Evolutionary conservation across 2,797 vertebrate genomes (phyloP).

Genomic region (Coendou prehensilis): DNA sequence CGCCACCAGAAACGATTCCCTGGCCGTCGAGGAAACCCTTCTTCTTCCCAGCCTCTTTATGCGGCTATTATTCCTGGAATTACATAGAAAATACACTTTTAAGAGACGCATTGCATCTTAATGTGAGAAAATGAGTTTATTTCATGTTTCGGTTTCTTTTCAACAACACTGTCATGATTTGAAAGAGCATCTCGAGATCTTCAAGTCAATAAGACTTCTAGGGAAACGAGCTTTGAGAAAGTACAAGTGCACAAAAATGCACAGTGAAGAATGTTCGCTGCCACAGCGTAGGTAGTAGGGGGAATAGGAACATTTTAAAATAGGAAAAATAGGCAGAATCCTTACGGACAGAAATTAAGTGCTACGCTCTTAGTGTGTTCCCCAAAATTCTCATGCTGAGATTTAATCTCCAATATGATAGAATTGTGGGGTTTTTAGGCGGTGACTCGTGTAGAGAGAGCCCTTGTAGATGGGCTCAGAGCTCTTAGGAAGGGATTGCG

Average conservation of each 20-base stretch:
- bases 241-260: background rate
- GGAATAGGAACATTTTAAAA: background rate
- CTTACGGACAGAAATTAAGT: background rate
- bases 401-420: background rate
- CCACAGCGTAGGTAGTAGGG: background rate
- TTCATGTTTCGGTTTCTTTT: background rate
- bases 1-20: background rate
- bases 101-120: background rate
- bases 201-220: background rate
- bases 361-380: background rate
- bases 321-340: background rate
- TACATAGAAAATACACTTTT: background rate
- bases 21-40: background rate
- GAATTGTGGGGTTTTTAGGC: no score
- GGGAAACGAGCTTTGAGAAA: constrained; percentile 5
- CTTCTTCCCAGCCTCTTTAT: background rate
- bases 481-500: background rate
- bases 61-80: background rate
- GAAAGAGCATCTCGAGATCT: background rate
- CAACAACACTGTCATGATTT: background rate
- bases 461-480: no score
- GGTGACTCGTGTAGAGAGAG: background rate
- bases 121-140: background rate
- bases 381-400: background rate
- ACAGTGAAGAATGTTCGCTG: background rate